Conservation (phyloP, 2,888 invertebrate genomes). For the Drosophila monieri region DNA sequence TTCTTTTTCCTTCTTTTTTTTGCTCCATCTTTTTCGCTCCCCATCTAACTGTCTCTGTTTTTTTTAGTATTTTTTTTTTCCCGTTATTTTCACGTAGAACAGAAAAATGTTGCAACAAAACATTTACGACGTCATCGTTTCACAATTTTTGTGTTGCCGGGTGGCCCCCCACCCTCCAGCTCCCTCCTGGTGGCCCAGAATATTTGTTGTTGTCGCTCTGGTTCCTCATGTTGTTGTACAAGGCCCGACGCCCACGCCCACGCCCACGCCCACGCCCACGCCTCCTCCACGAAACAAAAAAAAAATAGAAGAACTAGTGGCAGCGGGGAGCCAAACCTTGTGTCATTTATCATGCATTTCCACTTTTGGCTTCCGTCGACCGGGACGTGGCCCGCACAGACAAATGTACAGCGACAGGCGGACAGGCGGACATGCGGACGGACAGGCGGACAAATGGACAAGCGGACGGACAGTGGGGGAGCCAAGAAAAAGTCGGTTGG, state of each 20-base stretch:
- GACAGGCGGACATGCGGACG: conserved; percentile 19
- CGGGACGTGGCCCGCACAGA: conserved; percentile 67
- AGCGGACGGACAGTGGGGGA: conserved; percentile 24
- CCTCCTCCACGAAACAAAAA: conserved; percentile 3
- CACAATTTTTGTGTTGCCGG: conserved; percentile 68
- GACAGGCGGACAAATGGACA: conserved; percentile 11
- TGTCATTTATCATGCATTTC: conserved; percentile 80
- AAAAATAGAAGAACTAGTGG: conserved; percentile 33
- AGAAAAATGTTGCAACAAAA: conserved; percentile 71
- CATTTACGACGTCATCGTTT: conserved; percentile 78
- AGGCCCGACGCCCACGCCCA: conserved; percentile 22
- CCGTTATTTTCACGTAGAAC: conserved; percentile 39
- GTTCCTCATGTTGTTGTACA: conserved; percentile 33
- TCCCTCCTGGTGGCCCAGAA: conserved; percentile 9
- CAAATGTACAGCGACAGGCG: conserved; percentile 56
- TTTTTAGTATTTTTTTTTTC: conserved; percentile 1
- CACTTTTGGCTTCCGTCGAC: conserved; percentile 78
- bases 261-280: conserved; percentile 18
- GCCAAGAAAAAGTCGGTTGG: conserved; percentile 11
- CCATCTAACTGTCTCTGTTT: conserved; percentile 12
- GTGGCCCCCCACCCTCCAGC: too few relatives aligned
- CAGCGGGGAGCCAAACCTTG: conserved; percentile 56
- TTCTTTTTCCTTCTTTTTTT: neutral
- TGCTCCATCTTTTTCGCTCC: conserved; percentile 3
- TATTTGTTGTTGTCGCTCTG: conserved; percentile 36